Evolutionary conservation across 2,797 vertebrate genomes (phyloP).

Genomic region (Enteromius fasciolatus): DNA sequence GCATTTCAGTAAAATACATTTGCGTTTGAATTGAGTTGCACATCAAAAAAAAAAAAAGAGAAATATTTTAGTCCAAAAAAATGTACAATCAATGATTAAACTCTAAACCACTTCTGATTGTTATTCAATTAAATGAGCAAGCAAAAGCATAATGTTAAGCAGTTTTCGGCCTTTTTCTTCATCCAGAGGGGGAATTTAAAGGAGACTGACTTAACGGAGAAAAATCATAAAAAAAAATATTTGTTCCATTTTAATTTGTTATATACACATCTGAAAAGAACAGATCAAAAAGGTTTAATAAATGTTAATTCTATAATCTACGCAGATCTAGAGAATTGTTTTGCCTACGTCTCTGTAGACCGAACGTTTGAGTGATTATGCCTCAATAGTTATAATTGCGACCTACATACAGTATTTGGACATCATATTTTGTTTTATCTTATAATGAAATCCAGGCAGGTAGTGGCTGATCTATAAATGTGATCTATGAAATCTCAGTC

Average conservation of each 20-base stretch:
- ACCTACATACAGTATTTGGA: conserved; percentile 20
- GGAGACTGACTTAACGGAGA: conserved; percentile 13
- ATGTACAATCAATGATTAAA: conserved; percentile 63
- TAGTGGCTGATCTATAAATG: conserved; percentile 8
- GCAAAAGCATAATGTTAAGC: conserved; percentile 59
- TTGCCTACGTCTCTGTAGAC: conserved; percentile 40
- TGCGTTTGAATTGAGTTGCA: conserved; percentile 66
- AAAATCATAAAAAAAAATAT: conserved; percentile 11
- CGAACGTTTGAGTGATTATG: conserved; percentile 45
- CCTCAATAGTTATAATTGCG: conserved; percentile 39
- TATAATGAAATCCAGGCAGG: background rate
- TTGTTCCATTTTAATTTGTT: conserved; percentile 26
- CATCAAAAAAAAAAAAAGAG: conserved; percentile 43
- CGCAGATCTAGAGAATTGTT: conserved; percentile 19
- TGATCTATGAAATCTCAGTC: conserved; percentile 21
- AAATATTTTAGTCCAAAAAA: conserved; percentile 47
- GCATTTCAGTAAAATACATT: conserved; percentile 42
- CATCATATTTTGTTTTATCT: background rate
- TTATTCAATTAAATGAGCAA: conserved; percentile 58
- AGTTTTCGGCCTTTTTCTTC: background rate
- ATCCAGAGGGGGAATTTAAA: conserved; percentile 59
- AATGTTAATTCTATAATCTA: conserved; percentile 49
- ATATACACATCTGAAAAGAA: conserved; percentile 42
- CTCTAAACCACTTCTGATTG: conserved; percentile 62
- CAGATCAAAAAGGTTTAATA: conserved; percentile 34